Percentiles rank a stretch among this genome's conserved stretches.
Conservation (phyloP, 2,113 vertebrate genomes). For the Raja brachyura region DNA sequence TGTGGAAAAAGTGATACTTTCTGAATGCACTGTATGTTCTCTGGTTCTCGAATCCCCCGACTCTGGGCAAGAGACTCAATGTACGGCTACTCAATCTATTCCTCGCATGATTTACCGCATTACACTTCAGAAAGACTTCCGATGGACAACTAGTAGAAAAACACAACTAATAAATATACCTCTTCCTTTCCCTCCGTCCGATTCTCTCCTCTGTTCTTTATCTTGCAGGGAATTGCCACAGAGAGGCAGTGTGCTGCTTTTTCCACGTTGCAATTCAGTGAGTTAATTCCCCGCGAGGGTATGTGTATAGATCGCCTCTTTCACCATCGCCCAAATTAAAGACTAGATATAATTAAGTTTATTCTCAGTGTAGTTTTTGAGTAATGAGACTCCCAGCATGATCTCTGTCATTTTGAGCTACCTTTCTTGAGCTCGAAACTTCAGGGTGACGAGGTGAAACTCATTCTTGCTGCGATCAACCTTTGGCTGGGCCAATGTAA, state of each 20-base stretch:
- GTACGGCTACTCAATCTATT: no score
- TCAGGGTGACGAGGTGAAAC: not conserved
- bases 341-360: no score
- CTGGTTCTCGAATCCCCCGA: no score
- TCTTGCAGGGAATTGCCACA: not conserved
- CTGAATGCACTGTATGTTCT: no score
- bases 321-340: not conserved
- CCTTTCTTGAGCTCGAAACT: not conserved
- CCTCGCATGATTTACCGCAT: no score
- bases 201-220: not conserved
- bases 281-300: not conserved
- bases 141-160: not conserved
- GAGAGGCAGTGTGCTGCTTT: not conserved
- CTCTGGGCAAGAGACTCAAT: no score
- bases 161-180: not conserved
- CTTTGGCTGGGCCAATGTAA: not conserved
- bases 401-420: not conserved
- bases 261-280: not conserved
- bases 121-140: not conserved
- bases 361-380: not conserved
- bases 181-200: not conserved
- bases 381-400: not conserved
- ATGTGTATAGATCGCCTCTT: not conserved
- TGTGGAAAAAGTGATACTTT: no score
- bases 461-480: not conserved